Percentiles rank a stretch among this genome's conserved stretches.
Evolutionary conservation across 2,888 invertebrate species (phyloP).

Genomic region (Timema cristinae): DNA sequence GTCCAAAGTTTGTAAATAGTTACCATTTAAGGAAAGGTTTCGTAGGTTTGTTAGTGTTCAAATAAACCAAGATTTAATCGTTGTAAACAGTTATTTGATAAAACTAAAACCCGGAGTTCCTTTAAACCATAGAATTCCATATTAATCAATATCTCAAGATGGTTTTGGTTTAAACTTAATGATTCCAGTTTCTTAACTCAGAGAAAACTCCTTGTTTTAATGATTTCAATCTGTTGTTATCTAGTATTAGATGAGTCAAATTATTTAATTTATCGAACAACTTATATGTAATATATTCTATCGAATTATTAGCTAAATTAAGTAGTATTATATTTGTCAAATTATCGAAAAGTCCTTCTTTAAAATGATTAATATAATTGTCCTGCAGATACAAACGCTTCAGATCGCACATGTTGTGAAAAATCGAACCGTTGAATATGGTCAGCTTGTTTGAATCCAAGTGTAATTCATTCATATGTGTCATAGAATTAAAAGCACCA

Average conservation of each 20-base stretch:
- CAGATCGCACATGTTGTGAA: too few relatives aligned
- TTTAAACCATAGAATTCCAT: neutral
- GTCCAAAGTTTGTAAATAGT: neutral
- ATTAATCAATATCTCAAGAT: neutral
- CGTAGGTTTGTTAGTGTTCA: neutral
- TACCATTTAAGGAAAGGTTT: neutral
- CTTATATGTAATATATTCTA: neutral
- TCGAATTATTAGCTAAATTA: neutral
- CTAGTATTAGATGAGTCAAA: neutral
- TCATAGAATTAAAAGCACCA: too few relatives aligned
- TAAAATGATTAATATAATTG: too few relatives aligned
- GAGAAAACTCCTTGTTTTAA: neutral
- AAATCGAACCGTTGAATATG: too few relatives aligned
- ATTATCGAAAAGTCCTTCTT: too few relatives aligned
- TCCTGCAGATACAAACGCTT: too few relatives aligned
- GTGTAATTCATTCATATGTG: too few relatives aligned
- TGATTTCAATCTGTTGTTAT: neutral
- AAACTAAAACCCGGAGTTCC: neutral
- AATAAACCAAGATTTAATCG: neutral
- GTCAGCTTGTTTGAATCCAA: too few relatives aligned
- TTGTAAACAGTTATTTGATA: neutral
- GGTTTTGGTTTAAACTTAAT: neutral
- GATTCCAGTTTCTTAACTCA: neutral
- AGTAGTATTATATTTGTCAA: too few relatives aligned
- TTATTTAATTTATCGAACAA: neutral